These are phyloP conservation scores for Sinotaia quadrata DNA, from an alignment of 2,888 invertebrate species.

Conservation along the genomic window DNA sequence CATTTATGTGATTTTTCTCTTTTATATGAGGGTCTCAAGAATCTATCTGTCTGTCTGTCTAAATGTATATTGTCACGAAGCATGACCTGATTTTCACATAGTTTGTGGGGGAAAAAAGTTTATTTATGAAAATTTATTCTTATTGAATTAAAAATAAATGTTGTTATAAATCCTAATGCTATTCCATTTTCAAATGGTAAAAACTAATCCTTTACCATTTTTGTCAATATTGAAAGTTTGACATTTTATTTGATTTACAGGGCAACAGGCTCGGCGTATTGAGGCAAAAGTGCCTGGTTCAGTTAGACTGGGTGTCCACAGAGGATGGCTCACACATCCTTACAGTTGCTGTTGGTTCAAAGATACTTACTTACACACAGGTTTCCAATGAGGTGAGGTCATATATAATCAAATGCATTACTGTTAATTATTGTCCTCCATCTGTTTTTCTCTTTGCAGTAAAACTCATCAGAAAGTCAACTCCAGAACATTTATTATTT, in stretches of 20 bases:
- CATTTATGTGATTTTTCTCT: no score
- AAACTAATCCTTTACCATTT: no score
- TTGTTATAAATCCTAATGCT: no score
- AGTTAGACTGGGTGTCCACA: conserved; percentile 98
- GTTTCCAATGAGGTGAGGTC: conserved; percentile 27
- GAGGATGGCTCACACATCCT: conserved; percentile 98
- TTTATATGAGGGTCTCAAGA: no score
- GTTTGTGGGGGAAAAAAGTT: no score
- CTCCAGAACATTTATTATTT: neutral
- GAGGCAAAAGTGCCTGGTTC: conserved; percentile 79
- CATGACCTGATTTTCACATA: no score
- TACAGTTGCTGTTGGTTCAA: conserved; percentile 88
- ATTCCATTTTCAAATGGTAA: no score
- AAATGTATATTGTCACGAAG: no score
- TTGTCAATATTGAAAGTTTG: no score
- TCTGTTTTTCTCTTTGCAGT: neutral
- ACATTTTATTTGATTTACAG: conserved; percentile 37
- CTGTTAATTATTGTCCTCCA: neutral
- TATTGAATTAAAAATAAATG: no score
- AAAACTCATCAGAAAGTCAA: neutral
- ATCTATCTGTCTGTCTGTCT: no score
- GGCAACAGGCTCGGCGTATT: conserved; percentile 57
- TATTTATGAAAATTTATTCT: no score
- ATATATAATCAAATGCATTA: neutral
- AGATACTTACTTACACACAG: conserved; percentile 87